phyloP scores from a whole-genome alignment of 2,113 vertebrate species.

The Syngnathoides biaculeatus region DNA sequence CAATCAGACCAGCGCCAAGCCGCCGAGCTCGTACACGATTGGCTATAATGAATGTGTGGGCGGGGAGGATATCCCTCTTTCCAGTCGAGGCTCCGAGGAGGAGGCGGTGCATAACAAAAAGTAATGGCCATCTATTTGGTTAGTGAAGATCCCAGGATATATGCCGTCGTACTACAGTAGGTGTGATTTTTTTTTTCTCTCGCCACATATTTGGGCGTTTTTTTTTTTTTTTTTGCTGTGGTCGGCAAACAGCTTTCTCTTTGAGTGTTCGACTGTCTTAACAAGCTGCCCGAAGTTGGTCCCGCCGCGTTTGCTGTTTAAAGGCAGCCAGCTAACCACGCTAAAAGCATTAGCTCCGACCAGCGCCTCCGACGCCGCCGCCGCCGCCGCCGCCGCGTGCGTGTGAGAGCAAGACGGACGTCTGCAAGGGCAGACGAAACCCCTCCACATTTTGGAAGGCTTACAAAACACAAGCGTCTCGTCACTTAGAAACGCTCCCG shows the following conservation, averaged over 20 bases:
- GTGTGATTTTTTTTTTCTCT: constrained; percentile 33
- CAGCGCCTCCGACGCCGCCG: constrained; percentile 22
- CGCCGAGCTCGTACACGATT: constrained; percentile 49
- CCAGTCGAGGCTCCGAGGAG: constrained; percentile 56
- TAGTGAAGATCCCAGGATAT: constrained; percentile 56
- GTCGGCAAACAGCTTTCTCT: neutral
- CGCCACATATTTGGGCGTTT: constrained; percentile 13
- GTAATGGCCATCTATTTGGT: constrained; percentile 73
- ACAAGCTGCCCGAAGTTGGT: constrained; percentile 46
- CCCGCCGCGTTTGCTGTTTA: constrained; percentile 53
- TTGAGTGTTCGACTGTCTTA: constrained; percentile 3
- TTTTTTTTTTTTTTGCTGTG: neutral
- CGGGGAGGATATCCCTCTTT: constrained; percentile 63
- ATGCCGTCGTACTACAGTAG: constrained; percentile 43
- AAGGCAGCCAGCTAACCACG: constrained; percentile 60
- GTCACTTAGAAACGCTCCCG: constrained; percentile 4
- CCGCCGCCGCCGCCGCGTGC: too few species aligned
- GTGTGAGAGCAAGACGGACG: constrained; percentile 3
- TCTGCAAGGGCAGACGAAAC: constrained; percentile 61
- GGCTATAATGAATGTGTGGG: constrained; percentile 44
- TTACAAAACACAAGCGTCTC: constrained; percentile 9
- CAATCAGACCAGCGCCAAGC: constrained; percentile 48
- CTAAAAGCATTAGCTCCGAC: constrained; percentile 54
- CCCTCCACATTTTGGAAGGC: constrained; percentile 35
- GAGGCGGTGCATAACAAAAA: constrained; percentile 65